Evolutionary conservation across 1,140 invertebrate species (phyloP).

Genomic region (Cydia amplana): DNA sequence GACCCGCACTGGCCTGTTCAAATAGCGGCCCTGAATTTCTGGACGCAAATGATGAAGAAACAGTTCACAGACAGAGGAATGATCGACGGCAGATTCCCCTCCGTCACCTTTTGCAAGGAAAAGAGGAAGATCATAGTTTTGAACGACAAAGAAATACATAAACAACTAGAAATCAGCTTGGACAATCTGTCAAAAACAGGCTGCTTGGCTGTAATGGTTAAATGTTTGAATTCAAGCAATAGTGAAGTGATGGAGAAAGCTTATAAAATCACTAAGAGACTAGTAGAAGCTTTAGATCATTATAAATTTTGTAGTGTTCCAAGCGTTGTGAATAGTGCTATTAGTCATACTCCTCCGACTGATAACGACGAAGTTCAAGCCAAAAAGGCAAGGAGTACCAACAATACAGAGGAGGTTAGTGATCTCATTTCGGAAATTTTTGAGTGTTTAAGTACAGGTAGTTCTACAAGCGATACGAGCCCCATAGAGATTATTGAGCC

Average conservation of each 20-base stretch:
- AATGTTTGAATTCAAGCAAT: slow-evolving; percentile 83
- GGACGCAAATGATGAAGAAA: slow-evolving; percentile 82
- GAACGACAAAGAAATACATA: slow-evolving; percentile 82
- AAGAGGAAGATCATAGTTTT: slow-evolving; percentile 85
- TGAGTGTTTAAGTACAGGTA: slow-evolving; percentile 4
- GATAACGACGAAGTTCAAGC: background rate
- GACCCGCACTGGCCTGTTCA: slow-evolving; percentile 89
- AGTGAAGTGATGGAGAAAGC: slow-evolving; percentile 82
- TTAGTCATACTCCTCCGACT: background rate
- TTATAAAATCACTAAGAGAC: slow-evolving; percentile 76
- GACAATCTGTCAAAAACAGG: slow-evolving; percentile 81
- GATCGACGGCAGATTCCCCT: slow-evolving; percentile 86
- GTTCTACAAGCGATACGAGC: slow-evolving; percentile 51
- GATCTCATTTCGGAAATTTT: slow-evolving; percentile 38
- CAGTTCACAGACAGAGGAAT: slow-evolving; percentile 84
- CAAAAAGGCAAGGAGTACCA: background rate
- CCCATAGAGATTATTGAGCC: slow-evolving; percentile 70
- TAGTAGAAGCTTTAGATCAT: slow-evolving; percentile 78
- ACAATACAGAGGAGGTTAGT: background rate
- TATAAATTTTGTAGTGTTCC: slow-evolving; percentile 73
- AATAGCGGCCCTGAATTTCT: slow-evolving; percentile 82
- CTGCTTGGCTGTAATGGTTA: slow-evolving; percentile 82
- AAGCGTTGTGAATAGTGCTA: slow-evolving; percentile 27
- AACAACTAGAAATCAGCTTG: slow-evolving; percentile 81
- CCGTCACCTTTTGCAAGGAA: slow-evolving; percentile 84